phyloP scores from a whole-genome alignment of 1,140 invertebrate species.

The Achroia grisella region DNA sequence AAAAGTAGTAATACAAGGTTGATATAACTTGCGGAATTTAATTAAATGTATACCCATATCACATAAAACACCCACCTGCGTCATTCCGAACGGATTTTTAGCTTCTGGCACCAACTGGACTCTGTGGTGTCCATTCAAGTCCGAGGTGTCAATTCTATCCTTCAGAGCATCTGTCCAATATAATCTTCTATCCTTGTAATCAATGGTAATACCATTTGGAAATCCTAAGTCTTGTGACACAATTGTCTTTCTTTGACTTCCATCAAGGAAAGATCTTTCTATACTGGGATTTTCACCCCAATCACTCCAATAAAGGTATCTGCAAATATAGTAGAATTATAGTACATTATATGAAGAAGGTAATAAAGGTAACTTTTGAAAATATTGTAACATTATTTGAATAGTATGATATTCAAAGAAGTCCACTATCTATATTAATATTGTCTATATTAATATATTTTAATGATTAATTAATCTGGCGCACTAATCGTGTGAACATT shows the following conservation, averaged over 20 bases:
- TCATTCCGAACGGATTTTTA: conserved; percentile 84
- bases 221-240: conserved; percentile 87
- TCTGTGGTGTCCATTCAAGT: conserved; percentile 87
- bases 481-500: no score
- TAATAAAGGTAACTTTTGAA: no score
- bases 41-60: no score
- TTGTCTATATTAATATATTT: no score
- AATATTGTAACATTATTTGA: no score
- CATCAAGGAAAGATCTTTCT: conserved; percentile 89
- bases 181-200: conserved; percentile 84
- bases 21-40: no score
- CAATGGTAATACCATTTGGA: conserved; percentile 93
- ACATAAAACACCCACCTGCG: conserved; percentile 74
- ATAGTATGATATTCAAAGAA: no score
- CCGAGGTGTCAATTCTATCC: conserved; percentile 92
- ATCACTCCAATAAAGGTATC: conserved; percentile 93
- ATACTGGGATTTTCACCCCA: conserved; percentile 90
- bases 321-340: no score
- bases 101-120: conserved; percentile 80
- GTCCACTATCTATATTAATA: no score
- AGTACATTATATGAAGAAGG: no score
- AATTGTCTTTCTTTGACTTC: conserved; percentile 82
- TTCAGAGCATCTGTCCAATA: conserved; percentile 94
- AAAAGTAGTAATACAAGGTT: no score
- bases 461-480: no score